phyloP scores from a whole-genome alignment of 1,140 invertebrate species.

The Meloidogyne hapla region DNA sequence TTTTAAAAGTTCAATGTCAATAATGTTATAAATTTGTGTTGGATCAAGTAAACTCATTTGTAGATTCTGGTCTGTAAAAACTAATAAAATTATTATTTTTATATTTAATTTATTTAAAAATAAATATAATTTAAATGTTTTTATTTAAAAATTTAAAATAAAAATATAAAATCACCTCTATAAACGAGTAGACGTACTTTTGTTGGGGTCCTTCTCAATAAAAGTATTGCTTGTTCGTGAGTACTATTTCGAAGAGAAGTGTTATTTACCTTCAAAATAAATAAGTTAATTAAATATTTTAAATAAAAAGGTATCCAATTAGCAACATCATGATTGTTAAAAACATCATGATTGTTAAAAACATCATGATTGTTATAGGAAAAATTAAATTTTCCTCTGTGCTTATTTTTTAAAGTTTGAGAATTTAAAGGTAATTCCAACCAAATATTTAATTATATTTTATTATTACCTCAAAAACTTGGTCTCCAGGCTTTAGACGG shows the following conservation, averaged over 20 bases:
- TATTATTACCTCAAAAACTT: conserved; percentile 74
- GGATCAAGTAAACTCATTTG: conserved; percentile 70
- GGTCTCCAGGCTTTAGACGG: conserved; percentile 83
- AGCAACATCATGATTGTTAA: no score
- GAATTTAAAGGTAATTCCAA: no score
- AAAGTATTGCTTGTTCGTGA: conserved; percentile 71
- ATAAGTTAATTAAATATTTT: conserved; percentile 25
- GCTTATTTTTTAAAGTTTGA: no score
- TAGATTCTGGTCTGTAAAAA: conserved; percentile 67
- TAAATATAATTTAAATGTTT: no score
- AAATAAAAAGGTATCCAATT: no score
- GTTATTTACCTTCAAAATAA: conserved; percentile 69
- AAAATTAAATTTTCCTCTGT: no score
- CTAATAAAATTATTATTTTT: no score
- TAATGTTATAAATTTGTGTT: conserved; percentile 73
- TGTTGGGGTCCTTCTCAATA: conserved; percentile 73
- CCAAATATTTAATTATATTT: no score
- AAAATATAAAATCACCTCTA: conserved; percentile 65
- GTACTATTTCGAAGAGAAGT: conserved; percentile 74
- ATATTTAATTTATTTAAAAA: no score
- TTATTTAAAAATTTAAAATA: neutral
- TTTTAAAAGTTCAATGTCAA: conserved; percentile 85
- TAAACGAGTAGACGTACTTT: conserved; percentile 84
- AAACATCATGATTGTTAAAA: no score
- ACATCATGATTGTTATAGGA: no score